Conservation (phyloP, 2,797 vertebrate genomes). For the Syndactyla subalaris region DNA sequence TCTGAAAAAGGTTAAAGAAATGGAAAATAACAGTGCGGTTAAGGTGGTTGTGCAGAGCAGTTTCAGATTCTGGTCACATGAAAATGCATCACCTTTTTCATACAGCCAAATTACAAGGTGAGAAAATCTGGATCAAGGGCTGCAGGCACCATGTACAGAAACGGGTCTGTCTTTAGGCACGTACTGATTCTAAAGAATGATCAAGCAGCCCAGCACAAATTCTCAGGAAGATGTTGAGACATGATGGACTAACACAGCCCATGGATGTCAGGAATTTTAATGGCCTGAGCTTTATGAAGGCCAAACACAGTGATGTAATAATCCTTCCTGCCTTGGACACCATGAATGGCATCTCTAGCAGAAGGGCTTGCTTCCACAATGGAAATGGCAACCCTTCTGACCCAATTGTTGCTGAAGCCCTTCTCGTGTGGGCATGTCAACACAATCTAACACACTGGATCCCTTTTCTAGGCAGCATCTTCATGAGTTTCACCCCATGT, state of each 20-base stretch:
- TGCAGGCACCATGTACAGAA: background rate
- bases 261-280: background rate
- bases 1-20: background rate
- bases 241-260: background rate
- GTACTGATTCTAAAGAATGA: background rate
- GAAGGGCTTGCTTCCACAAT: background rate
- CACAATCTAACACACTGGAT: background rate
- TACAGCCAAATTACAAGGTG: background rate
- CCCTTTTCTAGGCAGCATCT: background rate
- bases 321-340: background rate
- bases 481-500: background rate
- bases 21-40: background rate
- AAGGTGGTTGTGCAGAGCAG: background rate
- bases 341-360: rapidly evolving
- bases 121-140: background rate
- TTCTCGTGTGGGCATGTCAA: background rate
- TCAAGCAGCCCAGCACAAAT: background rate
- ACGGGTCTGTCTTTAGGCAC: background rate
- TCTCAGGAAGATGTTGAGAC: background rate
- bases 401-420: background rate
- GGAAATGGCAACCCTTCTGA: background rate
- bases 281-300: background rate
- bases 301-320: background rate
- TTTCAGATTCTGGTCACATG: background rate
- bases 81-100: background rate